Evolutionary conservation across 2,888 invertebrate genomes (phyloP), one percentile per base, ranked within the genome.

Genomic region (Drosophila putrida): DNA sequence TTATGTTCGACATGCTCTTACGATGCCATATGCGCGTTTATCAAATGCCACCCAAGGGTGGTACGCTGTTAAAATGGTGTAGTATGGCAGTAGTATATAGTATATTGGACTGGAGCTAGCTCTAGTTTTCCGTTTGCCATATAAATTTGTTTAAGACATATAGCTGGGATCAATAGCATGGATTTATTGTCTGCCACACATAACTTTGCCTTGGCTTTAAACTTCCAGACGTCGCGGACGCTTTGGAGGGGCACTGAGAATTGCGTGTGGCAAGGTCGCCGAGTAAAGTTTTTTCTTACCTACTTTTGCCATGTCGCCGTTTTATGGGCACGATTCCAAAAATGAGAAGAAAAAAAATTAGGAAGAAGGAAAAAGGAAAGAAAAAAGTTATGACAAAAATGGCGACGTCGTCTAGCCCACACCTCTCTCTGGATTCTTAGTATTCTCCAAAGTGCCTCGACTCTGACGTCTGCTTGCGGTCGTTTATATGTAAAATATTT

Each of bases 401-500:
- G 86, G 85, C 89, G 86, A 82, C 89, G 72, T 68, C 76, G 88
- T 80, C 88, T 88, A 61, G 82, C 77, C 71, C 73, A 68, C 59
- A 73, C 71, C 65, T 44, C 63, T 46, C 15, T 6, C 28, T 28
- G 55, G 35, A 28, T 28, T 35, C 39, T 27, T 15, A 11, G 46
- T 43, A 47, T 39, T 43, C 64, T 58, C 43, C 51, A n/a, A 58
- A 58, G 60, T 53, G 71, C 58, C 75, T 43, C 62, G 59, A 54
- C 73, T 69, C 66, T 77, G 82, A 75, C 83, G 84, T 71, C 84
- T 77, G 66, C 71, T 79, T 83, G 87, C 73, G 84, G 83, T 86
- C 84, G 83, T 84, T 86, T 84, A 88, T 88, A 84, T 86, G 83
- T 84, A 84, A 84, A 84, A 86, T 84, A 84, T 84, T 84, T 80